Evolutionary conservation across 2,888 invertebrate genomes (phyloP), one percentile per base, ranked within the genome.

Genomic region (Machimus rusticus): DNA sequence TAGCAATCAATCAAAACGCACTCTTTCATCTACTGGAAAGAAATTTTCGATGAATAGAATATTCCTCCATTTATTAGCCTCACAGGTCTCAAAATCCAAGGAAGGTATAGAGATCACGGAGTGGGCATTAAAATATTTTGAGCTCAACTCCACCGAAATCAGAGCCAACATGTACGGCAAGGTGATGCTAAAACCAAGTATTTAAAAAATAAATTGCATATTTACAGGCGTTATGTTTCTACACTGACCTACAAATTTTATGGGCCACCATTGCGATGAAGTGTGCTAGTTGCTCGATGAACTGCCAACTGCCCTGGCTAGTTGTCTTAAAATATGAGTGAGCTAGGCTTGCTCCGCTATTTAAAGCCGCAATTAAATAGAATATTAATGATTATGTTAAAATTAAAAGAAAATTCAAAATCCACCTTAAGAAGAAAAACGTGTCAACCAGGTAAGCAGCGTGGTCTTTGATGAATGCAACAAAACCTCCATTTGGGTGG

Each of bases 21-120:
- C 95, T 93, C 95, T 94, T 90, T 95, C 94, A 1, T 93, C 92
- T 12, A 92, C 91, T 0, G 95, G 94, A 89, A 94, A 95, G 46
- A 94, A 92, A 1, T 94, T 95, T 89, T 95, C 94, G 78, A 95
- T 91, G 90, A 95, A 95, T 0, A 95, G 92, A 16, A 95, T 92
- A 90, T 95, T 95, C 88, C 94, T 93, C 95, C 95, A 95, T 94
- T 95, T 95, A 91, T 94, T 93, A 51, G 91, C 90, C 88, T 93
- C 93, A 90, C 95, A 95, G 90, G 93, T 94, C 87, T 90, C 89
- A 88, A 94, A 93, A 91, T 95, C 95, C 55, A 91, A 91, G 81
- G 94, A 94, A 0, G 94, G 94, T 4, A 95, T 92, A 87, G 94
- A 92, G 89, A 95, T 92, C 1, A 93, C 92, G 0, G 93, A 92